Percentiles rank a stretch among this genome's conserved stretches.
These are phyloP conservation scores for Acanthopleura granulata DNA, from an alignment of 2,888 invertebrate species.

Conservation along the genomic window DNA sequence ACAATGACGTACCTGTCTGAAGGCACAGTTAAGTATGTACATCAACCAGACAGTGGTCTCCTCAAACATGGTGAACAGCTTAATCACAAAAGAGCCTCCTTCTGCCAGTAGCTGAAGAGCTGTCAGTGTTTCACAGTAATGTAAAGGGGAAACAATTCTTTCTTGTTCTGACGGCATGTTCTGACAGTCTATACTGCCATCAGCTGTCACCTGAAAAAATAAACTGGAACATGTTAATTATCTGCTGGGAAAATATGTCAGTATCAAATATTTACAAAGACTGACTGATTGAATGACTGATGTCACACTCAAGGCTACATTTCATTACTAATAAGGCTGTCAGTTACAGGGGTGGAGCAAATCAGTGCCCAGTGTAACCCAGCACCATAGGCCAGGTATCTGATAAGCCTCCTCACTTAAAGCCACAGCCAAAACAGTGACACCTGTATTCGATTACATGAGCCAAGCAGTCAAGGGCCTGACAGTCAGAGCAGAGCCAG, in stretches of 20 bases:
- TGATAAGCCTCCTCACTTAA: no score
- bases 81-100: constrained; percentile 86
- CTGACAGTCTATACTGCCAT: constrained; percentile 93
- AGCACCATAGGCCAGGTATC: no score
- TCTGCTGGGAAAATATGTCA: not conserved
- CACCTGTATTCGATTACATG: no score
- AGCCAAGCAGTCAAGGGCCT: no score
- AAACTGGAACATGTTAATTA: constrained; percentile 24
- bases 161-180: constrained; percentile 90
- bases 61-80: constrained; percentile 92
- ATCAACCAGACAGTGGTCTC: constrained; percentile 83
- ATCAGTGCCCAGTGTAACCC: no score
- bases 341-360: no score
- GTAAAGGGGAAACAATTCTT: constrained; percentile 80
- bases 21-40: constrained; percentile 83
- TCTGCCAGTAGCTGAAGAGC: constrained; percentile 79
- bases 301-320: no score
- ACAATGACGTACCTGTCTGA: constrained; percentile 71
- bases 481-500: no score
- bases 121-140: constrained; percentile 86
- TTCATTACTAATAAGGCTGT: no score
- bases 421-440: no score
- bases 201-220: constrained; percentile 82
- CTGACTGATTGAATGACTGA: no score
- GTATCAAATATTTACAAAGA: no score